Evolutionary conservation across 2,888 invertebrate species (phyloP).

Genomic region (Trissonchulus sp.): DNA sequence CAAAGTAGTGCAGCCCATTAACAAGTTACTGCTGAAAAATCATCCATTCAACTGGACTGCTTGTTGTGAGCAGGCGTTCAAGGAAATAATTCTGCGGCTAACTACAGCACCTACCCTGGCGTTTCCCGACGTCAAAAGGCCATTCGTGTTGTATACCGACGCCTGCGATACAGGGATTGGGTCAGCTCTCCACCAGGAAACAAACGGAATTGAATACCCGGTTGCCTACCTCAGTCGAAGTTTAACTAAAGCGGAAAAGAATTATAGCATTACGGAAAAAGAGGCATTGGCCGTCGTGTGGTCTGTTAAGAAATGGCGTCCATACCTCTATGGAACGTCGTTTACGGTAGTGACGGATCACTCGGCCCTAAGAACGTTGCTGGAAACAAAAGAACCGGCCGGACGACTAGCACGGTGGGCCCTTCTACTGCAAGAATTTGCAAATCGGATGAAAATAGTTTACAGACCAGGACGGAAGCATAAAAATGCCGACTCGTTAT

Average conservation of each 20-base stretch:
- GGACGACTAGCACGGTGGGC: conserved; percentile 5
- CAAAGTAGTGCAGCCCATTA: no score
- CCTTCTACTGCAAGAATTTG: conserved; percentile 5
- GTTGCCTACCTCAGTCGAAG: no score
- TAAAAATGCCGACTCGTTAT: conserved; percentile 17
- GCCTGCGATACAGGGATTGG: no score
- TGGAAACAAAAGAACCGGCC: neutral
- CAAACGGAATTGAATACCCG: neutral
- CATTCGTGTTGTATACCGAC: conserved; percentile 17
- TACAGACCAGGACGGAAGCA: neutral
- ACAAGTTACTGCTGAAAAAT: conserved; percentile 5
- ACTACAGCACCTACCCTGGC: conserved; percentile 21
- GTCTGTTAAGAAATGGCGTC: no score
- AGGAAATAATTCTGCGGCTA: no score
- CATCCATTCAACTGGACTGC: neutral
- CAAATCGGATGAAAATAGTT: neutral
- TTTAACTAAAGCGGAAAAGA: conserved; percentile 31
- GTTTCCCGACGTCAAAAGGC: conserved; percentile 13
- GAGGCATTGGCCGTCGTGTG: no score
- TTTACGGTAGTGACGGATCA: conserved; percentile 26
- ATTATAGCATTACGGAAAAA: conserved; percentile 33
- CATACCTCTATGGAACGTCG: conserved; percentile 5
- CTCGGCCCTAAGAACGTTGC: conserved; percentile 27
- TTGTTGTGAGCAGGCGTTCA: neutral
- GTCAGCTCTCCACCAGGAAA: no score